phyloP scores from a whole-genome alignment of 2,888 invertebrate genomes.

The Lycia hirtaria region DNA sequence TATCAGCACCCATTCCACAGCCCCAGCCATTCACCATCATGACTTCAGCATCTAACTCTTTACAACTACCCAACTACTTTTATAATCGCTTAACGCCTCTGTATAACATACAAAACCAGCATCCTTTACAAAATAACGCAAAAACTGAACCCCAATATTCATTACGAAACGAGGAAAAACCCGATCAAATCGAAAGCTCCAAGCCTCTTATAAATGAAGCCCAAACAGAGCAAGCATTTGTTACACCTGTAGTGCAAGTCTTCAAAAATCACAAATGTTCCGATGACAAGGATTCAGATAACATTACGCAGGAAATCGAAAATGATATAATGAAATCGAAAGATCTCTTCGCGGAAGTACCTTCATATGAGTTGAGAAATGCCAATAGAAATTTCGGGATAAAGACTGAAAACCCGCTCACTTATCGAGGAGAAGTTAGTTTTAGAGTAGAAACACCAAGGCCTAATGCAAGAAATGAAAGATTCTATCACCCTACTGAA shows the following conservation, averaged over 20 bases:
- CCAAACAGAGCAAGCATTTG: constrained; percentile 51
- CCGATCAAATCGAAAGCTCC: constrained; percentile 23
- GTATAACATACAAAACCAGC: constrained; percentile 55
- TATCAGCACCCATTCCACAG: constrained; percentile 43
- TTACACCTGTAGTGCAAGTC: constrained; percentile 64
- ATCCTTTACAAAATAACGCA: constrained; percentile 39
- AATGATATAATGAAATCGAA: constrained; percentile 55
- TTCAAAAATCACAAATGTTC: constrained; percentile 75
- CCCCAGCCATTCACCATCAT: constrained; percentile 47
- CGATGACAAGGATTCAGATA: constrained; percentile 46
- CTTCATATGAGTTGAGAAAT: constrained; percentile 54
- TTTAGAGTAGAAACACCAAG: constrained; percentile 64
- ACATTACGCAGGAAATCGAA: constrained; percentile 46
- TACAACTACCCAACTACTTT: constrained; percentile 28
- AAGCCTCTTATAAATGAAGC: constrained; percentile 60
- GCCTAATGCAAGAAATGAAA: constrained; percentile 65
- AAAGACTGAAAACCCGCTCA: constrained; percentile 51
- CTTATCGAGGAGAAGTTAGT: constrained; percentile 59
- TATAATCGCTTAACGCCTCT: constrained; percentile 44
- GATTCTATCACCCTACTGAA: constrained; percentile 62
- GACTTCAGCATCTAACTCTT: constrained; percentile 34
- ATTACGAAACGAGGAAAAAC: constrained; percentile 22
- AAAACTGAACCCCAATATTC: constrained; percentile 41
- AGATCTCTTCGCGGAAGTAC: constrained; percentile 53
- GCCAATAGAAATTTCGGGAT: constrained; percentile 67